Percentiles rank a stretch among this genome's conserved stretches.
phyloP scores from a whole-genome alignment of 2,888 invertebrate genomes.

The Druceiella hillmani region DNA sequence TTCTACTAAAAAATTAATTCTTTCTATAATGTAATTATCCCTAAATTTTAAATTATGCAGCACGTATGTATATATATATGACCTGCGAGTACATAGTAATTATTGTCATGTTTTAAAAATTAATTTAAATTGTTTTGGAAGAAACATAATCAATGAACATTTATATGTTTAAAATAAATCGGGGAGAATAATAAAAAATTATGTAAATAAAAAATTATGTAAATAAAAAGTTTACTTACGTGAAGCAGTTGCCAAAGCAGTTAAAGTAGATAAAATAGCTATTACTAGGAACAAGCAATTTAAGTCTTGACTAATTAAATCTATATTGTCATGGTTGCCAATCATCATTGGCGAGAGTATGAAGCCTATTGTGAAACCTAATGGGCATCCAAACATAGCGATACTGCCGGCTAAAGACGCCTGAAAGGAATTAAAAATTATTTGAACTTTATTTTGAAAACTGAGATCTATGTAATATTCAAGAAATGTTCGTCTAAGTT shows the following conservation, averaged over 20 bases:
- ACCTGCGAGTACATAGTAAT: too few relatives aligned
- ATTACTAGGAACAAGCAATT: constrained; percentile 28
- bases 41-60: too few relatives aligned
- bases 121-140: too few relatives aligned
- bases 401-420: constrained; percentile 63
- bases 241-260: constrained; percentile 51
- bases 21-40: too few relatives aligned
- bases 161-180: neutral
- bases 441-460: too few relatives aligned
- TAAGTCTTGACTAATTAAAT: constrained; percentile 38
- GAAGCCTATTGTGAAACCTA: constrained; percentile 68
- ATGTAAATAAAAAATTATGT: neutral
- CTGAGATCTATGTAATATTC: too few relatives aligned
- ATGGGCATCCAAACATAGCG: constrained; percentile 68
- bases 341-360: constrained; percentile 58
- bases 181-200: neutral
- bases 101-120: too few relatives aligned
- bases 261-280: constrained; percentile 43
- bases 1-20: too few relatives aligned
- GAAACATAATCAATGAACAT: too few relatives aligned
- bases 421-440: too few relatives aligned
- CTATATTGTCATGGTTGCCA: constrained; percentile 36
- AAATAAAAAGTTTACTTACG: constrained; percentile 29
- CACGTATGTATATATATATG: too few relatives aligned
- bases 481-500: too few relatives aligned